Evolutionary conservation across 2,888 invertebrate species (phyloP).

Genomic region (Gerris lacustris): DNA sequence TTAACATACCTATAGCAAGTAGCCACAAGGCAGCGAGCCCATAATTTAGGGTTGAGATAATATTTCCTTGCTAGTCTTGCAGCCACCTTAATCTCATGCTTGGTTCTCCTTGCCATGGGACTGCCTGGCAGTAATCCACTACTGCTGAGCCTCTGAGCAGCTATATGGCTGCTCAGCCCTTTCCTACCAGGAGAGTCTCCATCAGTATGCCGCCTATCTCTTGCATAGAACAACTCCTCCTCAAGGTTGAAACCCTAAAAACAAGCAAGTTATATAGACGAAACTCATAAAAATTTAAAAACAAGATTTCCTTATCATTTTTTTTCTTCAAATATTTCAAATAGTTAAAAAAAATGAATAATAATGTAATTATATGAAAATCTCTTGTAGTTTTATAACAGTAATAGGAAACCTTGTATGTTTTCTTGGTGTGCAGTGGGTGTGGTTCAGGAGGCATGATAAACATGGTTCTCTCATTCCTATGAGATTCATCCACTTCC

Average conservation of each 20-base stretch:
- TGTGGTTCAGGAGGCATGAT: slow-evolving; percentile 81
- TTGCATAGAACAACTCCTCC: slow-evolving; percentile 37
- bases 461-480: slow-evolving; percentile 83
- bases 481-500: slow-evolving; percentile 66
- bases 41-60: slow-evolving; percentile 63
- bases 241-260: slow-evolving; percentile 35
- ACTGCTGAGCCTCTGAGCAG: slow-evolving; percentile 25
- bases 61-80: slow-evolving; percentile 59
- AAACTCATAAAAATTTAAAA: slow-evolving; percentile 17
- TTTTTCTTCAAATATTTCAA: too few species aligned
- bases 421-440: slow-evolving; percentile 4
- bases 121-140: slow-evolving; percentile 50
- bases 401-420: neutral
- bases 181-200: slow-evolving; percentile 31
- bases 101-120: slow-evolving; percentile 84
- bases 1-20: slow-evolving; percentile 57
- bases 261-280: slow-evolving; percentile 23
- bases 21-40: slow-evolving; percentile 80
- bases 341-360: too few species aligned
- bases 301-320: too few species aligned
- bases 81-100: slow-evolving; percentile 87
- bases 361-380: too few species aligned
- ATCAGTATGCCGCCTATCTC: slow-evolving; percentile 26
- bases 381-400: too few species aligned
- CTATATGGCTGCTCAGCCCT: slow-evolving; percentile 20